A percentile compares a stretch with the other conserved stretches of the same genome.
Conservation (phyloP, 2,797 vertebrate species). For the Bufotes viridis region DNA sequence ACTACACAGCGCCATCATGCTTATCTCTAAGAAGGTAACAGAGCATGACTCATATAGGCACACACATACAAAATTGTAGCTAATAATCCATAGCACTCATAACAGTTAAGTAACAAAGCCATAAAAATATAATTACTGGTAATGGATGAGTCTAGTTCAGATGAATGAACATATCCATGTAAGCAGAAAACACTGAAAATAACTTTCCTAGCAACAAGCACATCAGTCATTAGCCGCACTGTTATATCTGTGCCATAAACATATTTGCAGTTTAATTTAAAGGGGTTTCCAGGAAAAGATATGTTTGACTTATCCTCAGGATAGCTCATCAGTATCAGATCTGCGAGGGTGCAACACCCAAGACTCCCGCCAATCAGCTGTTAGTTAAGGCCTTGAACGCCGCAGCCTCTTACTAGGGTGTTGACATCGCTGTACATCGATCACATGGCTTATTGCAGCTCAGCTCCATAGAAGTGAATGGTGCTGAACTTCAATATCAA, state of each 20-base stretch:
- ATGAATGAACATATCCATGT: neutral
- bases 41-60: neutral
- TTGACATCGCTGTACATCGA: too few relatives aligned
- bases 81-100: neutral
- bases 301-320: too few relatives aligned
- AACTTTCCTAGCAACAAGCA: neutral
- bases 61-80: neutral
- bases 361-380: too few relatives aligned
- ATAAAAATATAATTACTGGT: neutral
- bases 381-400: too few relatives aligned
- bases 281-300: neutral
- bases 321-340: too few relatives aligned
- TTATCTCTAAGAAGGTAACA: neutral
- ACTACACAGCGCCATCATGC: neutral
- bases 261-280: neutral
- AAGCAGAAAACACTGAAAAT: neutral
- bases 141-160: neutral
- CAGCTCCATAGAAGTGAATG: too few relatives aligned
- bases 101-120: slow-evolving; percentile 4
- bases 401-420: too few relatives aligned
- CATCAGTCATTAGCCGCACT: neutral
- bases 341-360: too few relatives aligned
- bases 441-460: too few relatives aligned
- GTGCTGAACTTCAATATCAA: too few relatives aligned
- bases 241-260: neutral